Evolutionary conservation across 2,113 vertebrate genomes (phyloP).

Genomic region (Actenoides lindsayi): DNA sequence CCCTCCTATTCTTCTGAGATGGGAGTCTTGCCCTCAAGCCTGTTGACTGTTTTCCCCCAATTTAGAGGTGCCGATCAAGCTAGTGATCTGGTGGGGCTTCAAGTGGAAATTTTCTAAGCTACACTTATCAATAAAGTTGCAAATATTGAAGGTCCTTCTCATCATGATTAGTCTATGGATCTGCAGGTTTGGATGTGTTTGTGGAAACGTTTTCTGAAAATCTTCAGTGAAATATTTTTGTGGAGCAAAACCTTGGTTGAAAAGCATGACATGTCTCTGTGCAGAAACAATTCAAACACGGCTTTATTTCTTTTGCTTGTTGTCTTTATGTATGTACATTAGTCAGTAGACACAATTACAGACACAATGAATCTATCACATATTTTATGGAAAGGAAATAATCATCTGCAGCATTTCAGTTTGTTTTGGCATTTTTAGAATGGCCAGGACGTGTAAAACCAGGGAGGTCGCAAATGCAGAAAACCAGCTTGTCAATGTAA

Average conservation of each 20-base stretch:
- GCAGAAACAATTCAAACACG: neutral
- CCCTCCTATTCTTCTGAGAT: neutral
- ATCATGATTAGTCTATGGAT: neutral
- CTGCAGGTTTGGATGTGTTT: neutral
- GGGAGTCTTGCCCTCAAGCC: neutral
- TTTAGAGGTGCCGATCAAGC: neutral
- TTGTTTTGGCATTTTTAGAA: neutral
- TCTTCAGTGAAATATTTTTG: neutral
- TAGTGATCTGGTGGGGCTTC: neutral
- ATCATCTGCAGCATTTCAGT: neutral
- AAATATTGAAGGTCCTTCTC: neutral
- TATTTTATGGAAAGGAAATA: neutral
- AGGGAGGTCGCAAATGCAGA: neutral
- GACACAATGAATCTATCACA: neutral
- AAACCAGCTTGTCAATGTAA: neutral
- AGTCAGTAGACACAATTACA: neutral
- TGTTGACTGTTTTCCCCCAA: neutral
- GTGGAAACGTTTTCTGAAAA: neutral
- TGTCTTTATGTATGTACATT: neutral
- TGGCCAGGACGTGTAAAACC: neutral
- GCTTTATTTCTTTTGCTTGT: neutral
- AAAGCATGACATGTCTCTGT: neutral
- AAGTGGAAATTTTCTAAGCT: neutral
- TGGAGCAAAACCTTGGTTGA: neutral
- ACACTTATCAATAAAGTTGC: neutral